Percentiles rank a stretch among this genome's conserved stretches.
phyloP scores from a whole-genome alignment of 2,113 vertebrate genomes.

The Carassius auratus region DNA sequence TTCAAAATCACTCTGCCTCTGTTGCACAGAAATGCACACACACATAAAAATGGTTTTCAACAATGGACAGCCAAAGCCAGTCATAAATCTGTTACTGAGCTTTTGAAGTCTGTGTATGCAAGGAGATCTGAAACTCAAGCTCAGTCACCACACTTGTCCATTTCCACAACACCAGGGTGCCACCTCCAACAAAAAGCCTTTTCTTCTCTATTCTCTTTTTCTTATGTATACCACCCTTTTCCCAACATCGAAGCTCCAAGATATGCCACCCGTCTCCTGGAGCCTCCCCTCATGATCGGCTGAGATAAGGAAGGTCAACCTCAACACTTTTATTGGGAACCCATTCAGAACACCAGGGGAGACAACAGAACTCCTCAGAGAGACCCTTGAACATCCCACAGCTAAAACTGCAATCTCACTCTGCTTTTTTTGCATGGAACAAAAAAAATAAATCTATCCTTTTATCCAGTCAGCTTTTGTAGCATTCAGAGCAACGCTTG shows the following conservation, averaged over 20 bases:
- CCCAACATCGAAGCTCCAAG: not conserved
- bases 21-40: not conserved
- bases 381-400: constrained; percentile 72
- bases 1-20: constrained; percentile 16
- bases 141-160: constrained; percentile 10
- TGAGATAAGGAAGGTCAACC: not conserved
- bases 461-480: constrained; percentile 68
- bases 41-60: not conserved
- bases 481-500: constrained; percentile 56
- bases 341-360: constrained; percentile 6
- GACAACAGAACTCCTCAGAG: constrained; percentile 44
- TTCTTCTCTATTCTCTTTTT: constrained; percentile 6
- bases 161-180: not conserved
- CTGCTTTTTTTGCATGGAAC: constrained; percentile 64
- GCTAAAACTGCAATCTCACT: constrained; percentile 64
- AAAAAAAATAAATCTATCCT: constrained; percentile 62
- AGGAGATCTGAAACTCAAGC: constrained; percentile 30
- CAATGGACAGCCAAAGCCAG: constrained; percentile 23
- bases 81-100: constrained; percentile 26
- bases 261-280: not conserved
- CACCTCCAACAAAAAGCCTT: constrained; percentile 29
- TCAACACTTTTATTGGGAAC: constrained; percentile 38
- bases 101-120: constrained; percentile 41
- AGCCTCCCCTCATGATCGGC: not conserved
- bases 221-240: constrained; percentile 18